Evolutionary conservation across 2,888 invertebrate genomes (phyloP), one percentile per base, ranked within the genome.

Genomic region (Scrobipalpa atriplicella): DNA sequence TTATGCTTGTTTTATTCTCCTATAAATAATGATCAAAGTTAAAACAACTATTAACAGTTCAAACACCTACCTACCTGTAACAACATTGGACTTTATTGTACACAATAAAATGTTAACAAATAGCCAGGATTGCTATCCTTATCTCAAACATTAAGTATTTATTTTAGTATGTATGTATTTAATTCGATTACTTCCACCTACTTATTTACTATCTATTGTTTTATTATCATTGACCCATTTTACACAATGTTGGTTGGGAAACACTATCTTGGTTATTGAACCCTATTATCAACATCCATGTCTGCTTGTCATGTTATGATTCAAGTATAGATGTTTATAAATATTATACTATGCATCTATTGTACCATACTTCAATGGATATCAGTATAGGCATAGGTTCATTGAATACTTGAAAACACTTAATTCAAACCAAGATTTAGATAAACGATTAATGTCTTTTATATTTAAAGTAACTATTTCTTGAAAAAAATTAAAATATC

Each of bases 211-310:
- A 54, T 65, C 63, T 64, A 41, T 47, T 65, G 69, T 67, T 71
- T 68, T 72, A 70, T 83, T 85, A 86, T 87, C 85, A 78, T 5
- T 85, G 77, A 78, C 86, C 86, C 77, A 86, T 78, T 79, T 85
- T 73, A 38, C 70, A 75, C 76, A 74, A 78, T 74, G 70, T 69
- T 72, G 75, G 75, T 76, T 77, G 29, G 5, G 29, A 29, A 29
- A 29, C 29, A 29, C 76, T 75, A 78, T 74, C 71, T 69, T 72
- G 75, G 75, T 76, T 77, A 80, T 73, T 84, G 77, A 81, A 82
- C 86, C 78, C 70, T 74, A 73, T 79, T 62, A 62, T 62, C 43
- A 58, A 58, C 38, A 58, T n/a, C 29, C 54, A 56, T 18, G 18
- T 18, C 10, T 41, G 39, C n/a, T 6, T 19, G 18, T 7, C 18